These are phyloP conservation scores for Mionectes macconnelli DNA, from an alignment of 2,113 vertebrate genomes.

Conservation along the genomic window DNA sequence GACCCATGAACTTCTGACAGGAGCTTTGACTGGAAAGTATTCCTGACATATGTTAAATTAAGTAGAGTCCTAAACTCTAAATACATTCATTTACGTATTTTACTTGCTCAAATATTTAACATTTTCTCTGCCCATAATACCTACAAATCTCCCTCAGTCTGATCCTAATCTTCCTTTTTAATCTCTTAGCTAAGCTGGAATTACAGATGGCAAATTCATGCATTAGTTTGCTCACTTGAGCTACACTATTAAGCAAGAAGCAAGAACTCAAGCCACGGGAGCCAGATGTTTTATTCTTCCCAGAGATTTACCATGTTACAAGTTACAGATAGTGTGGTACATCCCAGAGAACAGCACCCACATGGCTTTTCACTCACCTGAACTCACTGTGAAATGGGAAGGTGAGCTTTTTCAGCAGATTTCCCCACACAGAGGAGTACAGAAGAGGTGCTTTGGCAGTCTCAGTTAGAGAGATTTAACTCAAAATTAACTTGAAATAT, in stretches of 20 bases:
- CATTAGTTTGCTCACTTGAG: conserved; percentile 42
- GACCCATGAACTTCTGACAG: not conserved
- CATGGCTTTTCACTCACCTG: not conserved
- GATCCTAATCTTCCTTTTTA: conserved; percentile 60
- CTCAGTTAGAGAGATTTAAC: not conserved
- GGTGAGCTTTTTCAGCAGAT: not conserved
- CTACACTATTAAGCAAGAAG: not conserved
- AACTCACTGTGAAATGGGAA: not conserved
- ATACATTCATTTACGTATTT: not conserved
- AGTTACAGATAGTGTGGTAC: not conserved
- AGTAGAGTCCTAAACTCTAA: conserved; percentile 14
- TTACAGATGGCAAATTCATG: conserved; percentile 19
- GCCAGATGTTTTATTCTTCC: not conserved
- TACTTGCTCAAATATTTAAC: conserved; percentile 43
- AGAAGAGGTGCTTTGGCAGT: not conserved
- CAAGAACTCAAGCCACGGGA: not conserved
- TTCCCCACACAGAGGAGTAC: not conserved
- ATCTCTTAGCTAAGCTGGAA: conserved; percentile 48
- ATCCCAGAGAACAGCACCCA: not conserved
- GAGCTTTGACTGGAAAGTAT: conserved; percentile 28
- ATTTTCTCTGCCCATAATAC: conserved; percentile 51
- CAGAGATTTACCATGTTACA: not conserved
- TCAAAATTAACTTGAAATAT: not conserved
- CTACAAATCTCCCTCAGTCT: conserved; percentile 42
- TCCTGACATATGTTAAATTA: conserved; percentile 54